Evolutionary conservation across 2,888 invertebrate species (phyloP).

Genomic region (Actias luna): DNA sequence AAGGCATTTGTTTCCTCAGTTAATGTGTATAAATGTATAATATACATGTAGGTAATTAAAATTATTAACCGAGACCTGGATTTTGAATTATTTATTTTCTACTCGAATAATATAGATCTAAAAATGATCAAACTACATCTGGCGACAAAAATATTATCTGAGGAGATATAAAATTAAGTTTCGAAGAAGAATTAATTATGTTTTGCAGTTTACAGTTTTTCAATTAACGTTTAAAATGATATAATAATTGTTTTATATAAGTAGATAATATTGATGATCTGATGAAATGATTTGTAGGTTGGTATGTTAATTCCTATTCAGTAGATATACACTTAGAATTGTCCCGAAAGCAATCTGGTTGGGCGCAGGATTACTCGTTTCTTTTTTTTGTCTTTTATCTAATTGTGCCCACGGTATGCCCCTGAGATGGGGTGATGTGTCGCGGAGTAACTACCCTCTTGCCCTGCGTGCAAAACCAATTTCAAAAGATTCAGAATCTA

Average conservation of each 20-base stretch:
- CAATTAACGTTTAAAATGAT: neutral
- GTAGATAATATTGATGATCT: slow-evolving; percentile 41
- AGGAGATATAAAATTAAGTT: too few relatives aligned
- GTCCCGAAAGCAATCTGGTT: slow-evolving; percentile 56
- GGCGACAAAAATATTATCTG: neutral
- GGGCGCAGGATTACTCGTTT: slow-evolving; percentile 50
- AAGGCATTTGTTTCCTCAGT: neutral
- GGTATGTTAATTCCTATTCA: neutral
- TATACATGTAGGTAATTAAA: neutral
- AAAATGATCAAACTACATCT: neutral
- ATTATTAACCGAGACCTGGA: too few relatives aligned
- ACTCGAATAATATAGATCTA: too few relatives aligned
- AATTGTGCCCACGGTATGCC: slow-evolving; percentile 70
- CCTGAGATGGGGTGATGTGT: slow-evolving; percentile 72
- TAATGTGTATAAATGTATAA: neutral
- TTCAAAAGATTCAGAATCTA: slow-evolving; percentile 65
- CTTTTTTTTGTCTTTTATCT: slow-evolving; percentile 68
- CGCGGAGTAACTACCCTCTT: slow-evolving; percentile 53
- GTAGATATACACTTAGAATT: slow-evolving; percentile 20
- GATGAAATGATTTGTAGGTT: slow-evolving; percentile 6
- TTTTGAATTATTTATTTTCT: too few relatives aligned
- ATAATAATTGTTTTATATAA: too few relatives aligned
- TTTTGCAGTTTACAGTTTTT: too few relatives aligned
- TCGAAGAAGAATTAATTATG: too few relatives aligned
- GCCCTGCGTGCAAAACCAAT: slow-evolving; percentile 68